Evolutionary conservation across 1,140 invertebrate genomes (phyloP).

Genomic region (Formica selysi): DNA sequence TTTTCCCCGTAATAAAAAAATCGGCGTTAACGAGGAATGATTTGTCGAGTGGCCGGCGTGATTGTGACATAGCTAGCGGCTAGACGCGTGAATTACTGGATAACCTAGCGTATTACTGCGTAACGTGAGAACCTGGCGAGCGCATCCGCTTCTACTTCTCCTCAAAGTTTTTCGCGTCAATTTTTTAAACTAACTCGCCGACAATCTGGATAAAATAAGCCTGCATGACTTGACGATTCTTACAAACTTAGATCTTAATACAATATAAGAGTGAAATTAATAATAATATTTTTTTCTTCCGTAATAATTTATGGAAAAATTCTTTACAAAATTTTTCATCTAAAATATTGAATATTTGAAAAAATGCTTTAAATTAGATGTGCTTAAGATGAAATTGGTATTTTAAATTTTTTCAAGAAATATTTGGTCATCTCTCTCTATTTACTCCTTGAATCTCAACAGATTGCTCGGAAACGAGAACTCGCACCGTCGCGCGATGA

Average conservation of each 20-base stretch:
- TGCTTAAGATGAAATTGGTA: background rate
- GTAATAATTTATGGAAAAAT: background rate
- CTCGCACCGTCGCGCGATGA: slow-evolving; percentile 60
- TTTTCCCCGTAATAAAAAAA: slow-evolving; percentile 67
- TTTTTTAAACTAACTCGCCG: background rate
- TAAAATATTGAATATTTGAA: background rate
- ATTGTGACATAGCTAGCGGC: slow-evolving; percentile 45
- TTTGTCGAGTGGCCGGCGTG: slow-evolving; percentile 69
- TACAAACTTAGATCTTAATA: background rate
- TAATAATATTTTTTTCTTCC: background rate
- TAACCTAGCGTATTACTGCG: background rate
- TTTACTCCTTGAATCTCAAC: background rate
- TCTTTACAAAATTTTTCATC: background rate
- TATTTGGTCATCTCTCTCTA: background rate
- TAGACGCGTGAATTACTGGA: slow-evolving; percentile 30
- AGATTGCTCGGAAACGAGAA: background rate
- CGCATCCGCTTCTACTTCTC: slow-evolving; percentile 36
- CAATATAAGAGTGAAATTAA: background rate
- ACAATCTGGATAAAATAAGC: background rate
- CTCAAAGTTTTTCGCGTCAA: slow-evolving; percentile 28
- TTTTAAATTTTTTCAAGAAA: background rate
- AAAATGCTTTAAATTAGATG: background rate
- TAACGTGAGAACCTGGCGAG: slow-evolving; percentile 24
- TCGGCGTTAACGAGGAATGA: slow-evolving; percentile 74
- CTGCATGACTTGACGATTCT: background rate